Conservation (phyloP, 2,888 invertebrate genomes). For the Steinernema scapterisci region DNA sequence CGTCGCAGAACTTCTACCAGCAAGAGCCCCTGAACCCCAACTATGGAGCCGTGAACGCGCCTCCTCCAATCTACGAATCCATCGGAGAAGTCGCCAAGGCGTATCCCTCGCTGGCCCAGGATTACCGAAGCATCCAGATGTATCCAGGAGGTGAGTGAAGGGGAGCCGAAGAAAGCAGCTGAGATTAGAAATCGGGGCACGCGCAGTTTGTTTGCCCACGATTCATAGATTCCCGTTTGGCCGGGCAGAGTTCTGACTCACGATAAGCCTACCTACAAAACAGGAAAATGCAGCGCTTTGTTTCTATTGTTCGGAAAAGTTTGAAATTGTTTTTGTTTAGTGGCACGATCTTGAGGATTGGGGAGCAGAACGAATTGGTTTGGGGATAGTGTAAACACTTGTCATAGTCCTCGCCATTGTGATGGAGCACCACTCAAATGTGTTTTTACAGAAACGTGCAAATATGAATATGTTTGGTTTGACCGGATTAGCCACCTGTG, state of each 20-base stretch:
- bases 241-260: background rate
- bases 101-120: conserved; percentile 40
- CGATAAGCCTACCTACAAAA: background rate
- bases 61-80: conserved; percentile 14
- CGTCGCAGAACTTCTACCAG: conserved; percentile 3
- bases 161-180: background rate
- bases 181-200: no score
- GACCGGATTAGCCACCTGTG: no score
- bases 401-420: no score
- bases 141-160: conserved; percentile 14
- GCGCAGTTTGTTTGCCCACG: no score
- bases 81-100: conserved; percentile 10
- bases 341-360: background rate
- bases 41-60: background rate
- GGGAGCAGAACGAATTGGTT: no score
- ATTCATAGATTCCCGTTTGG: background rate
- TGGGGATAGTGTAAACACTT: no score
- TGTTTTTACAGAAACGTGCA: no score
- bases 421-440: no score
- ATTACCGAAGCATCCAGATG: conserved; percentile 35
- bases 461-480: no score
- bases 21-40: conserved; percentile 7
- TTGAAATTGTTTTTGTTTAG: background rate
- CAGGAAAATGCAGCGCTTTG: background rate
- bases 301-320: background rate